Evolutionary conservation across 1,140 invertebrate genomes (phyloP).

Genomic region (Ceratina australensis): DNA sequence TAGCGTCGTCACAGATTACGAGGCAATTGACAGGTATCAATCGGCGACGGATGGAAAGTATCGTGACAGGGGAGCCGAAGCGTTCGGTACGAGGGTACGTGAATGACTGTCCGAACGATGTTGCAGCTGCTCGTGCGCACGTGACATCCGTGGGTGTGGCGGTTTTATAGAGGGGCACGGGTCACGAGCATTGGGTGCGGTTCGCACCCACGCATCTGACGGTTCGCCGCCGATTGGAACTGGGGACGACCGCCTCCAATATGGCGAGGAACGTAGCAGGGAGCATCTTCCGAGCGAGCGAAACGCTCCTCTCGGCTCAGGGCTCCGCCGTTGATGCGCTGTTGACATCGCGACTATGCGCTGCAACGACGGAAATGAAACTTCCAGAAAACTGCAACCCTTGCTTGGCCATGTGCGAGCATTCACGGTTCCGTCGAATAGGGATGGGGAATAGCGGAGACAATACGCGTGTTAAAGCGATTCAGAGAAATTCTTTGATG

Average conservation of each 20-base stretch:
- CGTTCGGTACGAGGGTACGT: conserved; percentile 60
- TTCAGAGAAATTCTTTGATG: background rate
- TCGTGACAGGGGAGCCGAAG: background rate
- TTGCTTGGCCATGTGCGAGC: background rate
- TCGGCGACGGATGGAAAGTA: background rate
- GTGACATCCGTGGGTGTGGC: conserved; percentile 63
- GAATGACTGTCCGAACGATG: conserved; percentile 64
- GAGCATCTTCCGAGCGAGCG: conserved; percentile 1
- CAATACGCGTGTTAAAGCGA: background rate
- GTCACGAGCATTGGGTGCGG: conserved; percentile 68
- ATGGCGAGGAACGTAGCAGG: conserved; percentile 68
- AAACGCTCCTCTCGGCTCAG: background rate
- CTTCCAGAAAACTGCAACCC: conserved; percentile 16
- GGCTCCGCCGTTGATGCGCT: conserved; percentile 23
- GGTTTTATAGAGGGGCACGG: conserved; percentile 51
- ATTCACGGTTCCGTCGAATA: background rate
- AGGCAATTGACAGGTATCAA: too few species aligned
- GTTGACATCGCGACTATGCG: conserved; percentile 37
- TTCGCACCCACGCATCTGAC: conserved; percentile 66
- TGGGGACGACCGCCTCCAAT: conserved; percentile 72
- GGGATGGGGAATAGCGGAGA: background rate
- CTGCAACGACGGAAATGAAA: conserved; percentile 10
- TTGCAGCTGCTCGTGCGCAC: conserved; percentile 72
- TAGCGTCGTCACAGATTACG: background rate
- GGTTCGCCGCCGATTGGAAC: conserved; percentile 67